phyloP scores from a whole-genome alignment of 1,140 invertebrate species.

The Aradophagus sp. region DNA sequence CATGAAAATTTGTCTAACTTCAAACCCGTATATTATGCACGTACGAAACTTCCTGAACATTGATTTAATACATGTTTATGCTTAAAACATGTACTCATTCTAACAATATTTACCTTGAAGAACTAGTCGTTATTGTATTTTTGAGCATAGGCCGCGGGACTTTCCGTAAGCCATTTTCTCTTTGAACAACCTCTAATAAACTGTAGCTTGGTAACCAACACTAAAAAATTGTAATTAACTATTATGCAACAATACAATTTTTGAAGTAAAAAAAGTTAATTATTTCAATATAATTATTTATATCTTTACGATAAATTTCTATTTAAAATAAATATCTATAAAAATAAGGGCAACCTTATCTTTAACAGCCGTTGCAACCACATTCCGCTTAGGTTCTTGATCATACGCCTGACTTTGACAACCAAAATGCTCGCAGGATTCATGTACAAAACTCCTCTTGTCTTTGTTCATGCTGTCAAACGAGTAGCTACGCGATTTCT shows the following conservation, averaged over 20 bases:
- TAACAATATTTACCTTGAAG: slow-evolving; percentile 61
- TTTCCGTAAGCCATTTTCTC: slow-evolving; percentile 85
- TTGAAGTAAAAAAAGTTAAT: slow-evolving; percentile 8
- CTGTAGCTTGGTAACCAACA: slow-evolving; percentile 91
- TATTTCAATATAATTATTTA: slow-evolving; percentile 17
- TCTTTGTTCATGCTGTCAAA: slow-evolving; percentile 95
- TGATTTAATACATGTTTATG: too few species aligned
- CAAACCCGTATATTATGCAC: too few species aligned
- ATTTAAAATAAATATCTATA: slow-evolving; percentile 1
- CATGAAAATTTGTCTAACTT: too few species aligned
- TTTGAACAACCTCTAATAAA: slow-evolving; percentile 84
- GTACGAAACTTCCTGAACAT: too few species aligned
- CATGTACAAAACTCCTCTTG: slow-evolving; percentile 92
- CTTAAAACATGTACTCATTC: too few species aligned
- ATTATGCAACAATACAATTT: slow-evolving; percentile 36
- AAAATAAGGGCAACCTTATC: slow-evolving; percentile 77
- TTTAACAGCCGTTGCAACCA: slow-evolving; percentile 91
- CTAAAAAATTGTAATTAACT: too few species aligned
- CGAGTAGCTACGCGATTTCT: slow-evolving; percentile 88
- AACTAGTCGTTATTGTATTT: slow-evolving; percentile 59
- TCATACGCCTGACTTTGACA: slow-evolving; percentile 95
- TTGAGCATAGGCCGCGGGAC: slow-evolving; percentile 82
- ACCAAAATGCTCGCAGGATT: slow-evolving; percentile 95
- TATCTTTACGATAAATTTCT: too few species aligned
- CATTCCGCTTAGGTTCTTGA: slow-evolving; percentile 94